Conservation (phyloP, 2,797 vertebrate species). For the Alfaro cultratus region DNA sequence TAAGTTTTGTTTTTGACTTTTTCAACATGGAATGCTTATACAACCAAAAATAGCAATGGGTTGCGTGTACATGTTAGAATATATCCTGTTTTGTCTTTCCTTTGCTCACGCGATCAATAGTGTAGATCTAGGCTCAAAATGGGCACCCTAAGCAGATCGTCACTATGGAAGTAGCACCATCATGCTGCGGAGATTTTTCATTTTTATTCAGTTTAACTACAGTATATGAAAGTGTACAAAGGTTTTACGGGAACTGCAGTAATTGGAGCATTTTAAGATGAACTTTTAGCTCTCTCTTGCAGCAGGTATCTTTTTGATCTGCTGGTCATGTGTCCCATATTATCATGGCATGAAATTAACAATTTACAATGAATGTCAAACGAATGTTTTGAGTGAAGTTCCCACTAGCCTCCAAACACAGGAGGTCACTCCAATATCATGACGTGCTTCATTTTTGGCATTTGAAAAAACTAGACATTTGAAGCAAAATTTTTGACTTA, state of each 20-base stretch:
- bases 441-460: background rate
- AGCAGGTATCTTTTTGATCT: background rate
- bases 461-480: conserved; percentile 11
- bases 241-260: too few species aligned
- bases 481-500: conserved; percentile 10
- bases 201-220: background rate
- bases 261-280: background rate
- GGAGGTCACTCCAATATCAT: background rate
- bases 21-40: background rate
- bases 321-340: background rate
- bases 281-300: background rate
- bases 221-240: background rate
- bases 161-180: background rate
- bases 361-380: background rate
- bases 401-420: background rate
- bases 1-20: background rate
- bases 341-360: background rate
- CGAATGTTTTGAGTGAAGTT: background rate
- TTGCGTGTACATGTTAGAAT: background rate
- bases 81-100: too few species aligned
- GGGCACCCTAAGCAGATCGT: background rate
- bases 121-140: background rate
- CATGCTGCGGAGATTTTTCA: background rate
- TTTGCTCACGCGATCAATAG: too few species aligned
- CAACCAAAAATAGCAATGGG: background rate